Percentiles rank a stretch among this genome's conserved stretches.
Conservation (phyloP, 2,113 vertebrate species). For the Xyliphius kryptos region DNA sequence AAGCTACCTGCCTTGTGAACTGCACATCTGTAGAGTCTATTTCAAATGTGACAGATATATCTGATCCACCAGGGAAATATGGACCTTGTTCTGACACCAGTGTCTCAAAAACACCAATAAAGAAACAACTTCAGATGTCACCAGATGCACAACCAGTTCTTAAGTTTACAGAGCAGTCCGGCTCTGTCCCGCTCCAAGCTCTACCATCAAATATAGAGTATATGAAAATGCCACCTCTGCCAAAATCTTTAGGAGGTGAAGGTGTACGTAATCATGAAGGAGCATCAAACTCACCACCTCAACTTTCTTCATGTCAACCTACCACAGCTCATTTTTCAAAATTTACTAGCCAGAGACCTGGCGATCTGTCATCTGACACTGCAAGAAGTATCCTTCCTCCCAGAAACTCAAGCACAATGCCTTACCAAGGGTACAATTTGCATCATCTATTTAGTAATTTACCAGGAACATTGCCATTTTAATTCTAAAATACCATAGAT, state of each 20-base stretch:
- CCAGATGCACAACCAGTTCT: neutral
- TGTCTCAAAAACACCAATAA: neutral
- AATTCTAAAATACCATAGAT: neutral
- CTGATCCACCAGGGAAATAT: neutral
- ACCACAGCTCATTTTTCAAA: constrained; percentile 43
- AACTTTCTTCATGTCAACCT: constrained; percentile 5
- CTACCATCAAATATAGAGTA: neutral
- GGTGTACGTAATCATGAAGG: constrained; percentile 3
- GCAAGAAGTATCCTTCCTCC: constrained; percentile 23
- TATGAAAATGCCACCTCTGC: constrained; percentile 1
- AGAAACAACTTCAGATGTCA: neutral
- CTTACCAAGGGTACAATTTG: constrained; percentile 44
- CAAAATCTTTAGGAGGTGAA: constrained; percentile 5
- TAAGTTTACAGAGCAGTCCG: constrained; percentile 2
- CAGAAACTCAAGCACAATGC: constrained; percentile 11
- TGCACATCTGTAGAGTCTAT: neutral
- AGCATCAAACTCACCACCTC: neutral
- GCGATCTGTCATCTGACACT: constrained; percentile 26
- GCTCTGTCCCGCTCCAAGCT: neutral
- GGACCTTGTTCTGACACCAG: neutral
- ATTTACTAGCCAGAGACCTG: constrained; percentile 52
- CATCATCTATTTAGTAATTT: neutral
- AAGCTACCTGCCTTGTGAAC: neutral
- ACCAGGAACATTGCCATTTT: too few species aligned
- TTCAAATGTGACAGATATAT: constrained; percentile 5